phyloP scores from a whole-genome alignment of 37 sponge, comb jelly and placozoan species.

The Crambe crambe region DNA sequence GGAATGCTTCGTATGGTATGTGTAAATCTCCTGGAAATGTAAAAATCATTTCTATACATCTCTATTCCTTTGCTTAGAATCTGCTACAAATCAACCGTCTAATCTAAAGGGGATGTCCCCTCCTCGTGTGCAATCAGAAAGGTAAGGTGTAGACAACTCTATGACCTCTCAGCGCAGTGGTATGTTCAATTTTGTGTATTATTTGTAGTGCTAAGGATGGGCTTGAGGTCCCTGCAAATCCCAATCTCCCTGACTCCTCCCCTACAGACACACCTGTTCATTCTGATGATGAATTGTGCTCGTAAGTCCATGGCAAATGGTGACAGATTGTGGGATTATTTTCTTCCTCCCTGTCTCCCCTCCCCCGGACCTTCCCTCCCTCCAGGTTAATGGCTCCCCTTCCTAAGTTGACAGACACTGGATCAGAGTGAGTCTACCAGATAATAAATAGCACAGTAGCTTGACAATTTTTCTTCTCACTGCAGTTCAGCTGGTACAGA shows the following conservation, averaged over 20 bases:
- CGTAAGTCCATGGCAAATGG: too few species aligned
- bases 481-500: constrained; percentile 14
- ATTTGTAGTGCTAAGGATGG: background rate
- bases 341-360: background rate
- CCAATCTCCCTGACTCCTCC: constrained; percentile 14
- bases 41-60: too few species aligned
- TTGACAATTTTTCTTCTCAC: too few species aligned
- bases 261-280: constrained; percentile 10
- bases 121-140: background rate
- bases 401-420: constrained; percentile 5
- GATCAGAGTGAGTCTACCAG: constrained; percentile 28
- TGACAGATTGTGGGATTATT: too few species aligned
- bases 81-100: background rate
- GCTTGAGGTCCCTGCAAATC: constrained; percentile 3
- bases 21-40: too few species aligned
- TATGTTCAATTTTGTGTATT: background rate
- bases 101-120: background rate
- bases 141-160: background rate
- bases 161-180: too few species aligned
- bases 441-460: too few species aligned
- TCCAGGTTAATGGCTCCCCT: constrained; percentile 2
- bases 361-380: too few species aligned
- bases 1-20: constrained; percentile 35
- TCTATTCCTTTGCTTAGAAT: background rate
- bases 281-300: constrained; percentile 16